Evolutionary conservation across 2,888 invertebrate genomes (phyloP), one percentile per base, ranked within the genome.

Genomic region (Aleiodes testaceus): DNA sequence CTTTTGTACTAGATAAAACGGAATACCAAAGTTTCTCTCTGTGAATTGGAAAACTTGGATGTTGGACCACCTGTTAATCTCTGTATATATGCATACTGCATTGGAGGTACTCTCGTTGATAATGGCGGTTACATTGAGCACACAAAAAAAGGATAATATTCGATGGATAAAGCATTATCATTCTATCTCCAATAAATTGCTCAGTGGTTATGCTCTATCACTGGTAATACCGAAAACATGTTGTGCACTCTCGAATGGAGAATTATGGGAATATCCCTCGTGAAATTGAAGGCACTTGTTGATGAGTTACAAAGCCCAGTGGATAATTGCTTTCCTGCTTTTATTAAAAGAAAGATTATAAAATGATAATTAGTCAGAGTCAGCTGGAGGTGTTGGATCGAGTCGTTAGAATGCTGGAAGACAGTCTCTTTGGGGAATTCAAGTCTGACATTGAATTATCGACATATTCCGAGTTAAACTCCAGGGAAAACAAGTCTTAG

Each of bases 11-110:
- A 11, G 36, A 49, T 11, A 11, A 14, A 14, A 16, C 45, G 14
- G 4, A 49, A 16, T 16, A 16, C 49, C 1, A 14, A 6, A 49
- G 14, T 16, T 49, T 49, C 9, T 6, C 49, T 16, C 1, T 16
- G 14, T 5, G 16, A 5, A 49, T 1, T 6, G 16, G 49, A 49
- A 14, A 55, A 59, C 59, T 42, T 16, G 47, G 49, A 61, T 44
- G 16, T 59, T 49, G 44, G 59, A 50, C 70, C 70, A 70, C 70
- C 70, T 70, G 70, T 70, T 70, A 70, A 70, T 65, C 70, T 49
- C 49, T 55, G n/a, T 30, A 11, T 53, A 52, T 50, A 45, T 45
- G 22, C 36, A 14, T 55, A 59, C n/a, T 7, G 11, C 11, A 59
- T 59, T 59, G 59, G 36, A 36, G 16, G 36, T 14, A 53, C 59